Conservation (phyloP, 2,888 invertebrate genomes). For the Gymnoscelis rufifasciata region DNA sequence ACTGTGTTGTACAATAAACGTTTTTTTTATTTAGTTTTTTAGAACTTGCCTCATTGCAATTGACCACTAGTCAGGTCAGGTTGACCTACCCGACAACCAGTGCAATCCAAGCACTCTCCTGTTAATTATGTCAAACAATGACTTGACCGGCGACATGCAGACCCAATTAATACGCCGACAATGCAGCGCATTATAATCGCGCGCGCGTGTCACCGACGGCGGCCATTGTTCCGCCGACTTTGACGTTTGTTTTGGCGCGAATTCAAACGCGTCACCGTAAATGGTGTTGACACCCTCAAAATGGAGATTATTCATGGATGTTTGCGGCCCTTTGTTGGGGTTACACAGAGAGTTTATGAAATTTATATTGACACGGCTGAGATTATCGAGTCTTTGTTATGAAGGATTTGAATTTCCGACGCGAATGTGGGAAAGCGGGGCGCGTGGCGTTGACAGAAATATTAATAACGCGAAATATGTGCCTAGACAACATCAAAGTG, state of each 20-base stretch:
- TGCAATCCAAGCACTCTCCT: constrained; percentile 24
- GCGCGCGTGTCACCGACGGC: constrained; percentile 37
- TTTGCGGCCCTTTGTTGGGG: constrained; percentile 67
- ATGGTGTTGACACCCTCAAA: constrained; percentile 74
- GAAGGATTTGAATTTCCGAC: constrained; percentile 61
- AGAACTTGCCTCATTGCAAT: too few species aligned
- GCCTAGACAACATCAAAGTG: constrained; percentile 36
- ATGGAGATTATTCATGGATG: constrained; percentile 76
- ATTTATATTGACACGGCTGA: constrained; percentile 72
- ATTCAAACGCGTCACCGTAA: constrained; percentile 49
- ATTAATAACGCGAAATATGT: constrained; percentile 48
- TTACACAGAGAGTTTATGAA: constrained; percentile 68
- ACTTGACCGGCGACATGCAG: constrained; percentile 31
- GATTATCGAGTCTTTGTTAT: constrained; percentile 72
- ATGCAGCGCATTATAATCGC: constrained; percentile 50
- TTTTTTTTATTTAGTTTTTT: too few species aligned
- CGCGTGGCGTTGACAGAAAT: constrained; percentile 66
- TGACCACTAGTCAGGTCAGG: background rate
- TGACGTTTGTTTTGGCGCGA: constrained; percentile 70
- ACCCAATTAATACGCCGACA: constrained; percentile 61
- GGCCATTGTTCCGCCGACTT: constrained; percentile 55
- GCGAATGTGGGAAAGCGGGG: constrained; percentile 56
- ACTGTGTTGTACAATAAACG: too few species aligned
- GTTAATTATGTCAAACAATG: constrained; percentile 32
- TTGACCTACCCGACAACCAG: constrained; percentile 11